phyloP scores from a whole-genome alignment of 2,797 vertebrate genomes.

The Heteromormyrus szaboi region DNA sequence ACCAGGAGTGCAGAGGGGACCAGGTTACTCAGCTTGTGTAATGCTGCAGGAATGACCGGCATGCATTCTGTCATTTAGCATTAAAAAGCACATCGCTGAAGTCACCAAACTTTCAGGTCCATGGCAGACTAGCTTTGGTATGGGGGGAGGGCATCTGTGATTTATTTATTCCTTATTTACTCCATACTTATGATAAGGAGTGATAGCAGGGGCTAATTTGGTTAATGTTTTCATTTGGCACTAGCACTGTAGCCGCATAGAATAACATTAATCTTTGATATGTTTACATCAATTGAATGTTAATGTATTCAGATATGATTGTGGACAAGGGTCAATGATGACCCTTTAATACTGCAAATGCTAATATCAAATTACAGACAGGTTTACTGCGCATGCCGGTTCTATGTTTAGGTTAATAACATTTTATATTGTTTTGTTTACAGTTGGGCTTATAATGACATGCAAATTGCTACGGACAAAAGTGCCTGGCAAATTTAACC shows the following conservation, averaged over 20 bases:
- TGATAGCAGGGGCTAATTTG: neutral
- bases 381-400: neutral
- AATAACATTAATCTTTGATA: neutral
- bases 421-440: neutral
- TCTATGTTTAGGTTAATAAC: neutral
- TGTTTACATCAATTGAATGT: neutral
- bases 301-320: neutral
- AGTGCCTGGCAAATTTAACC: neutral
- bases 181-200: neutral
- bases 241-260: neutral
- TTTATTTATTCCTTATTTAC: constrained; percentile 1
- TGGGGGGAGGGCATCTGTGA: neutral
- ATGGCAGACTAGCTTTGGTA: constrained; percentile 23
- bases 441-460: neutral
- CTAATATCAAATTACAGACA: neutral
- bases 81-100: constrained; percentile 44
- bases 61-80: constrained; percentile 42
- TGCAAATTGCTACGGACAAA: neutral
- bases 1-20: constrained; percentile 40
- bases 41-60: constrained; percentile 57
- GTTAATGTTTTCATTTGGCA: neutral
- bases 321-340: neutral
- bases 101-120: constrained; percentile 40
- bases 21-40: constrained; percentile 43
- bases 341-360: neutral